Percentiles rank a stretch among this genome's conserved stretches.
These are phyloP conservation scores for Eupithecia abbreviata DNA, from an alignment of 2,888 invertebrate species.

Conservation along the genomic window DNA sequence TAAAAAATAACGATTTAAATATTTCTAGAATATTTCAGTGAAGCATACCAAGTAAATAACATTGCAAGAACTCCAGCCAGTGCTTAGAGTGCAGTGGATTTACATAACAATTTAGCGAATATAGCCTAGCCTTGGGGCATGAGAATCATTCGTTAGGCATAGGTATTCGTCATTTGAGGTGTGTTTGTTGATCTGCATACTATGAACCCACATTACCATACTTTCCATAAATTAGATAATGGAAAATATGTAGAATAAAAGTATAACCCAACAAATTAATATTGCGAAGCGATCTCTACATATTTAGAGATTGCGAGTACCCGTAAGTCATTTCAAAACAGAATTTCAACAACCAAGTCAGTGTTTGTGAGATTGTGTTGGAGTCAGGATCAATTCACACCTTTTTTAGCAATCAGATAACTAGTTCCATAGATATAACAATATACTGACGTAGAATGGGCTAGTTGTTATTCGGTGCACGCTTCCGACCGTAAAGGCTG, in stretches of 20 bases:
- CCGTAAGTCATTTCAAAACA: slow-evolving; percentile 13
- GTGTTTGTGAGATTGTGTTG: not conserved
- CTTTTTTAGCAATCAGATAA: slow-evolving; percentile 38
- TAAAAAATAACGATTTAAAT: not conserved
- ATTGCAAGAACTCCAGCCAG: slow-evolving; percentile 50
- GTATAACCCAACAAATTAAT: not conserved
- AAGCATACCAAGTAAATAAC: slow-evolving; percentile 7
- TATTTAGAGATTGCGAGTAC: not conserved
- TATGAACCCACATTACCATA: slow-evolving; percentile 8
- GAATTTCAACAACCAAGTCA: slow-evolving; percentile 16
- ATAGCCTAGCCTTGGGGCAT: slow-evolving; percentile 55
- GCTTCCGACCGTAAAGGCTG: slow-evolving; percentile 66
- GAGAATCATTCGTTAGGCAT: slow-evolving; percentile 34
- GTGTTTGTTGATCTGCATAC: slow-evolving; percentile 26
- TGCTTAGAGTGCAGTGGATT: slow-evolving; percentile 61
- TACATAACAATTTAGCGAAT: slow-evolving; percentile 73
- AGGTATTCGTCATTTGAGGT: slow-evolving; percentile 25
- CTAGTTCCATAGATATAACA: slow-evolving; percentile 24
- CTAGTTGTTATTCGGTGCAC: slow-evolving; percentile 65
- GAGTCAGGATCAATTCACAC: slow-evolving; percentile 2
- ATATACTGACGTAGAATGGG: slow-evolving; percentile 61
- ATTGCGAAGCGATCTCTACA: not conserved
- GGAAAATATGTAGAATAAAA: not conserved
- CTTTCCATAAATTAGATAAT: not conserved
- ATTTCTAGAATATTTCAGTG: not conserved